A percentile compares a stretch with the other conserved stretches of the same genome.
Evolutionary conservation across 2,888 invertebrate species (phyloP).

Genomic region (Macrophya annulata): DNA sequence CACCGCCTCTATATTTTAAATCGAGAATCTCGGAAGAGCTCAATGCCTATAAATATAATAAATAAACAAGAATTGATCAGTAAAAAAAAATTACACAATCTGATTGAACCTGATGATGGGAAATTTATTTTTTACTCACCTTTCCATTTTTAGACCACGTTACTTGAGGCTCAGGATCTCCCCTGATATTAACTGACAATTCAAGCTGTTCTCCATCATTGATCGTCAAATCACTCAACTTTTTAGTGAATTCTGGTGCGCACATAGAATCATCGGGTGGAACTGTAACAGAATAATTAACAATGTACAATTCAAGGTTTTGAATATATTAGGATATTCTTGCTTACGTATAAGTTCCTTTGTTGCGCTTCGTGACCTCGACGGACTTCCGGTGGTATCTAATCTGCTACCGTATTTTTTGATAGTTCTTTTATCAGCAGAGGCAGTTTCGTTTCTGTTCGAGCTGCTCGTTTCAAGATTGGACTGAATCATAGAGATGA

Average conservation of each 20-base stretch:
- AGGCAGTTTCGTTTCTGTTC: conserved; percentile 66
- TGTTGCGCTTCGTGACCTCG: conserved; percentile 93
- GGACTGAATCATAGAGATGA: conserved; percentile 52
- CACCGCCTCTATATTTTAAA: conserved; percentile 94
- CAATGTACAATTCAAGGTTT: conserved; percentile 17
- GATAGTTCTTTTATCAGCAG: conserved; percentile 80
- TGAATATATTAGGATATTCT: not conserved
- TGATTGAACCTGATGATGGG: no score
- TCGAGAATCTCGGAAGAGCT: conserved; percentile 93
- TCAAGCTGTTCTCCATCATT: conserved; percentile 94
- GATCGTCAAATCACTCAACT: conserved; percentile 88
- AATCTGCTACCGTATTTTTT: conserved; percentile 87
- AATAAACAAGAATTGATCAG: conserved; percentile 42
- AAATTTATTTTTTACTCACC: no score
- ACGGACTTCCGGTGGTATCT: conserved; percentile 90
- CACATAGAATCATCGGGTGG: conserved; percentile 94
- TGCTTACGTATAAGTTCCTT: conserved; percentile 92
- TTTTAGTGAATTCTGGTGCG: conserved; percentile 91
- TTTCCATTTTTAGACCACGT: conserved; percentile 95
- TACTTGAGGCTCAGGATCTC: conserved; percentile 96
- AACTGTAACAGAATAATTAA: conserved; percentile 81
- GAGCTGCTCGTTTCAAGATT: conserved; percentile 67
- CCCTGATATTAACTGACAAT: conserved; percentile 91
- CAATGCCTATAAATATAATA: conserved; percentile 76
- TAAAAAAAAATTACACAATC: conserved; percentile 55